Conservation (phyloP, 2,113 vertebrate species). For the Mustelus asterias region DNA sequence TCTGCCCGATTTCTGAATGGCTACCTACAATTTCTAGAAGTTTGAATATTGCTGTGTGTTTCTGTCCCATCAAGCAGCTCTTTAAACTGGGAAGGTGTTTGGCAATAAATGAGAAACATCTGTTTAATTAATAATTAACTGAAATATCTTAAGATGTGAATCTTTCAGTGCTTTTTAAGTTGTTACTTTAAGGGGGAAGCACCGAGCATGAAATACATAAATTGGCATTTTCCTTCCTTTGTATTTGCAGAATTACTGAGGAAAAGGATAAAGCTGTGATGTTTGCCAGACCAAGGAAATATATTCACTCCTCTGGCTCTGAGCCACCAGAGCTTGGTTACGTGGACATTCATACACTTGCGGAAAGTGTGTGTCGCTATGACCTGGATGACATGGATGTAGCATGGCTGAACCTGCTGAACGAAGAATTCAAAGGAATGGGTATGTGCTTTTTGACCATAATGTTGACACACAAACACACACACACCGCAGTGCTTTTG, state of each 20-base stretch:
- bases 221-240: background rate
- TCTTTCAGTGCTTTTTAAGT: background rate
- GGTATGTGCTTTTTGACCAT: conserved; percentile 61
- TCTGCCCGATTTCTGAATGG: background rate
- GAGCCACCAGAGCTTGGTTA: conserved; percentile 77
- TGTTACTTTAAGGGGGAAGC: background rate
- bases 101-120: background rate
- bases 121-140: background rate
- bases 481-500: background rate
- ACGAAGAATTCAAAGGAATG: conserved; percentile 82
- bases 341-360: conserved; percentile 77
- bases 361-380: conserved; percentile 79
- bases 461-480: background rate
- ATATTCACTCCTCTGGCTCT: conserved; percentile 69
- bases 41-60: background rate
- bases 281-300: conserved; percentile 78
- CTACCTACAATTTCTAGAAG: background rate
- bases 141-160: background rate
- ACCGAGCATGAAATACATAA: background rate
- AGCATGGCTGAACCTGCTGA: conserved; percentile 77
- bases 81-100: background rate
- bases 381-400: conserved; percentile 85
- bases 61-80: background rate
- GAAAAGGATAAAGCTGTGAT: conserved; percentile 70
- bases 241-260: conserved; percentile 56